Evolutionary conservation across 1,140 invertebrate genomes (phyloP), one percentile per base, ranked within the genome.

Genomic region (Diorhabda elongata): DNA sequence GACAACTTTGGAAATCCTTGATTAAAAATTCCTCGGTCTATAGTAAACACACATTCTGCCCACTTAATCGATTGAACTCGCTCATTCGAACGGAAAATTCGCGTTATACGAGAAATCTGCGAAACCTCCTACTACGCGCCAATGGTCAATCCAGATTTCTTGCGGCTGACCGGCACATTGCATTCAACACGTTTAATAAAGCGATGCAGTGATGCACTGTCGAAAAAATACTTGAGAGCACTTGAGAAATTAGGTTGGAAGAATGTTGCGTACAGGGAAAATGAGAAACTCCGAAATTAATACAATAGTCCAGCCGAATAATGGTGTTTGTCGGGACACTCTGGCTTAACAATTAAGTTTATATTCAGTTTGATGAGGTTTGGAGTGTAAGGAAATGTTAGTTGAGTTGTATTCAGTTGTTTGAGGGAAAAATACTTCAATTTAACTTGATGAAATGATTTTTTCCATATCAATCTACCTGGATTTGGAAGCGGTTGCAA

Each of bases 21-120:
- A 52, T 52, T 52, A 52, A 52, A 52, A 52, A 52, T 52, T 52
- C 47, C 47, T 8, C n/a, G 47, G 47, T 52, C 47, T 6, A 52
- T n/a, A 52, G 47, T 52, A 52, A 52, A 52, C 47, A 52, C 47
- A 52, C 47, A 52, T n/a, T 52, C 47, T 52, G 47, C n/a, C 2
- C 59, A 61, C 59, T 9, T 43, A 4, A 43, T 61, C 7, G 26
- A 61, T 43, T 43, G 2, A 43, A 42, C 42, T 4, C 47, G 42
- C 42, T 4, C 26, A 43, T 41, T 43, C 11, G 9, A 43, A 61
- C 59, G 59, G 26, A 43, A 61, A 61, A 61, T 61, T 61, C 42
- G 59, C 42, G 42, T 61, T 9, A 41, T 61, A 52, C 41, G 59
- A 42, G 59, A 61, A 61, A 61, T 61, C 59, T 61, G 59, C 59